phyloP scores from a whole-genome alignment of 2,888 invertebrate genomes.

The Willowsia nigromaculata region DNA sequence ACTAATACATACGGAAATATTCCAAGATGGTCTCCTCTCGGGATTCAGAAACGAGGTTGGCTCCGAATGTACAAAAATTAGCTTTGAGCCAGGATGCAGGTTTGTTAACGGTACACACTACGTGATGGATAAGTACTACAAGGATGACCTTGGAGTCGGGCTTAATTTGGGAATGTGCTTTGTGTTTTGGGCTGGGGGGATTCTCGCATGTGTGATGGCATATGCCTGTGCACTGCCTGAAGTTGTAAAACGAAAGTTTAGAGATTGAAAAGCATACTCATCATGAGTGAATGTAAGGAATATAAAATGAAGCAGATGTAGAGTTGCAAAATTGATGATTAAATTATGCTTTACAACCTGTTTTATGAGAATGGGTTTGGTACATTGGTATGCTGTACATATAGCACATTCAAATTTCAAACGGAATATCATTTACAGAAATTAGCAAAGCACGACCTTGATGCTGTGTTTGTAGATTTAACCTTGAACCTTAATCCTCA shows the following conservation, averaged over 20 bases:
- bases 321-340: too few relatives aligned
- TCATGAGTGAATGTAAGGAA: too few relatives aligned
- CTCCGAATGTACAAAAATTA: constrained; percentile 54
- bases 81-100: constrained; percentile 82
- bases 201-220: constrained; percentile 90
- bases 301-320: too few relatives aligned
- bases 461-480: background rate
- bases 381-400: too few relatives aligned
- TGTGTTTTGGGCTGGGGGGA: constrained; percentile 90
- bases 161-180: constrained; percentile 91
- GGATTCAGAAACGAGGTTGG: constrained; percentile 48
- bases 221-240: constrained; percentile 92
- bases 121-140: constrained; percentile 85
- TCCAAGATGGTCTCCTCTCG: constrained; percentile 48
- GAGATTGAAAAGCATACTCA: constrained; percentile 84
- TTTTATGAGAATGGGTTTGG: background rate
- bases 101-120: constrained; percentile 87
- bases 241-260: constrained; percentile 92
- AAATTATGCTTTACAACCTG: too few relatives aligned
- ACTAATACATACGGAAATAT: constrained; percentile 86
- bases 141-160: constrained; percentile 85
- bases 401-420: background rate
- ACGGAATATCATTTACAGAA: constrained; percentile 11
- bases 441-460: background rate
- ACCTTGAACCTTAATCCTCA: background rate